Percentiles rank a stretch among this genome's conserved stretches.
Conservation (phyloP, 2,113 vertebrate genomes). For the Leptodactylus fuscus region DNA sequence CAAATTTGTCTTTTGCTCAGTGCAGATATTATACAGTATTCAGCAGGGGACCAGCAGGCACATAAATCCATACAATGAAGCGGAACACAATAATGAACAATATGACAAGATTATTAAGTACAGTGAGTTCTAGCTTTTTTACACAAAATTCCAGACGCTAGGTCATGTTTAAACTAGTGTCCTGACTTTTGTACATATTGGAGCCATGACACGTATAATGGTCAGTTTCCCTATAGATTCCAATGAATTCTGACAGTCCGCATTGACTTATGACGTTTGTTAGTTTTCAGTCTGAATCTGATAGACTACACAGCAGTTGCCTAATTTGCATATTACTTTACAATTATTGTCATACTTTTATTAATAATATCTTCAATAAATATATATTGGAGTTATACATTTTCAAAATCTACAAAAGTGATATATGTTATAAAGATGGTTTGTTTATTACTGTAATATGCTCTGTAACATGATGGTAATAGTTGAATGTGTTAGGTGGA, state of each 20-base stretch:
- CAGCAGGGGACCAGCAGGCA: constrained; percentile 10
- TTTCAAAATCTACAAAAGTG: too few species aligned
- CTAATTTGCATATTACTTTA: too few species aligned
- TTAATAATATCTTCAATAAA: too few species aligned
- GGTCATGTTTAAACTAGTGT: not conserved
- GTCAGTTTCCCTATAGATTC: not conserved
- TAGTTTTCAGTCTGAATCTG: not conserved
- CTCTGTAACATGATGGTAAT: too few species aligned
- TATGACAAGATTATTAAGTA: not conserved
- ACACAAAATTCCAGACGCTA: not conserved
- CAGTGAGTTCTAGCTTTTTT: not conserved
- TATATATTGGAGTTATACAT: too few species aligned
- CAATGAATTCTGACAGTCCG: not conserved
- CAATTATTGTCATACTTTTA: too few species aligned
- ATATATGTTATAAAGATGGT: too few species aligned
- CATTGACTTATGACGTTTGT: not conserved
- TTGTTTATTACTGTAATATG: too few species aligned
- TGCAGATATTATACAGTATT: not conserved
- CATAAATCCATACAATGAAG: not conserved
- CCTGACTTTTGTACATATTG: not conserved
- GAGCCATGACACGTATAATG: not conserved
- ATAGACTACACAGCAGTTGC: too few species aligned
- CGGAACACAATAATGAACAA: not conserved
- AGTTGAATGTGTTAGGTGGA: too few species aligned
- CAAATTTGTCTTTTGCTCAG: constrained; percentile 4